A percentile compares a stretch with the other conserved stretches of the same genome.
Evolutionary conservation across 2,113 vertebrate species (phyloP).

Genomic region (Paramisgurnus dabryanus): DNA sequence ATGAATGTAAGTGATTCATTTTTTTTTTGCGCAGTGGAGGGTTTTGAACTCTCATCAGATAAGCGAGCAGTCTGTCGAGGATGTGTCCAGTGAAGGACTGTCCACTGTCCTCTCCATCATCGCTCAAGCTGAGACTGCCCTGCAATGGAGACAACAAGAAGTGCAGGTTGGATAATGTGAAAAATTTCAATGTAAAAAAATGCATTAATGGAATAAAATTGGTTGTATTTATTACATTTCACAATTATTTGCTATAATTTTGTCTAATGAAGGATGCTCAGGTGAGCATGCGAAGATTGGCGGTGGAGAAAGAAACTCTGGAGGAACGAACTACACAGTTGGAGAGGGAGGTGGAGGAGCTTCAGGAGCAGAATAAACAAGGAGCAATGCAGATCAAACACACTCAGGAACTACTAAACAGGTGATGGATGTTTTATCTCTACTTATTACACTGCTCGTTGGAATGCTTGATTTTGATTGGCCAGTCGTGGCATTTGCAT

Average conservation of each 20-base stretch:
- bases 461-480: too few relatives aligned
- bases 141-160: slow-evolving; percentile 65
- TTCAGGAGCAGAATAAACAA: slow-evolving; percentile 50
- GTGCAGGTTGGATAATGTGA: slow-evolving; percentile 67
- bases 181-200: too few relatives aligned
- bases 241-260: background rate
- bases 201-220: too few relatives aligned
- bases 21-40: slow-evolving; percentile 59
- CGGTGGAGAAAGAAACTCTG: slow-evolving; percentile 52
- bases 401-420: slow-evolving; percentile 57
- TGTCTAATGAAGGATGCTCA: slow-evolving; percentile 58
- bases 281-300: slow-evolving; percentile 49
- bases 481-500: too few relatives aligned
- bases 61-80: slow-evolving; percentile 26
- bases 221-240: too few relatives aligned
- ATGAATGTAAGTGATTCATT: background rate
- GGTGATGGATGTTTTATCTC: slow-evolving; percentile 52
- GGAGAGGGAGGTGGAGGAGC: slow-evolving; percentile 58
- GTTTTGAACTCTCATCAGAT: slow-evolving; percentile 52
- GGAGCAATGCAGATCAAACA: slow-evolving; percentile 58
- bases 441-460: too few relatives aligned
- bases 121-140: slow-evolving; percentile 65
- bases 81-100: slow-evolving; percentile 57
- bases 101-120: slow-evolving; percentile 65
- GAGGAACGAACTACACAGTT: slow-evolving; percentile 59